These are phyloP conservation scores for Mya arenaria DNA, from an alignment of 1,140 invertebrate species.

Conservation along the genomic window DNA sequence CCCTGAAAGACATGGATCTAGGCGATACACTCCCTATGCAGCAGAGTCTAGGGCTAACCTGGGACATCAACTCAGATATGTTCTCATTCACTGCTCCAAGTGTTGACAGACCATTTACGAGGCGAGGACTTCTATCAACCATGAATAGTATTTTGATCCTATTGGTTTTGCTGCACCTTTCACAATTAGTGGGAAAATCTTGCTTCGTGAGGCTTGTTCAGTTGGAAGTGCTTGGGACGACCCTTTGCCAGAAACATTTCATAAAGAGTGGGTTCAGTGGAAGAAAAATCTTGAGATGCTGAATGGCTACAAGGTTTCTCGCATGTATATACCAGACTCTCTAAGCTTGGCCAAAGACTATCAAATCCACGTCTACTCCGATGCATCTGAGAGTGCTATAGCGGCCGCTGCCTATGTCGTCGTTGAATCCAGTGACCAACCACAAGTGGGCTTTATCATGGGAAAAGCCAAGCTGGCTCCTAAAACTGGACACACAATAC, in stretches of 20 bases:
- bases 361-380: background rate
- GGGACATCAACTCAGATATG: background rate
- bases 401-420: background rate
- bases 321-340: too few relatives aligned
- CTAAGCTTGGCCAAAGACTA: background rate
- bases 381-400: background rate
- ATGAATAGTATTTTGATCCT: slow-evolving; percentile 14
- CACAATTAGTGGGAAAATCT: background rate
- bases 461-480: slow-evolving; percentile 3
- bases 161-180: background rate
- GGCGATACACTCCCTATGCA: too few relatives aligned
- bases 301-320: background rate
- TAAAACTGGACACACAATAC: background rate
- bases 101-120: background rate
- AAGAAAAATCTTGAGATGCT: background rate
- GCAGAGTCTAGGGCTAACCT: background rate
- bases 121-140: background rate
- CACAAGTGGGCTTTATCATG: background rate
- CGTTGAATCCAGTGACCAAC: background rate
- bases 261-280: background rate
- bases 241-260: background rate
- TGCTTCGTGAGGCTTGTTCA: too few relatives aligned
- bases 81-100: background rate
- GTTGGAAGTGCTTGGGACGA: background rate
- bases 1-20: too few relatives aligned